Base-by-base conservation (phyloP, 2,113 vertebrate genomes). In the Campylorhamphus procurvoides region DNA sequence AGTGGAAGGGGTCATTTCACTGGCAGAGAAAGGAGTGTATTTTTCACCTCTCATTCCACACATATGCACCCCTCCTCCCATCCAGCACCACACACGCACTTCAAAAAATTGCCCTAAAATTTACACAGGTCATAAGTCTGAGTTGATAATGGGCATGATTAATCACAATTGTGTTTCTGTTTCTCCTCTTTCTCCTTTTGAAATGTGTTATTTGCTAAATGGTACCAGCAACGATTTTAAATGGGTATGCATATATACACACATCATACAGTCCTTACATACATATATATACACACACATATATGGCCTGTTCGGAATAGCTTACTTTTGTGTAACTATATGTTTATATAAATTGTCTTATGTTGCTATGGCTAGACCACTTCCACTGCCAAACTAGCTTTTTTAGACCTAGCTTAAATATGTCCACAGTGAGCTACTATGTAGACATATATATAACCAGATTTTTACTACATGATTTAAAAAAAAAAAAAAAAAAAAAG, bases 91-190 rank as follows among this genome's bases (percentile, higher is more conserved):
- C 90, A 82, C 94, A 94, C 87, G 83, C 14, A 37, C 85, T 91
- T 94, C 67, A 94, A 84, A 95, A 93, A 85, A 92, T 58, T 56
- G 56, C 76, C 89, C 85, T 75, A 90, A 88, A 95, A 93, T 84
- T 80, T 78, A 72, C 44, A 91, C 75, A 55, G 91, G 93, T 92
- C 95, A 76, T 84, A 91, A 96, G 88, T 93, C 83, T 75, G 97
- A 94, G 84, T 72, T 46, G 24, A 93, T 97, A 97, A 97, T 96
- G 90, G 95, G 92, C 56, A 58, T 35, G 74, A 97, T 98, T 97
- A 97, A 97, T 98, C 97, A 97, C 96, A 92, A 75, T 80, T 83
- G 87, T 80, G 59, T 95, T 97, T 73, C 56, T 86, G 50, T 81
- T 95, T 72, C 85, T 87, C 39, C 75, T 89, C 87, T 75, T 39